These are phyloP conservation scores for Tyto alba DNA, from an alignment of 2,113 vertebrate genomes.

Conservation along the genomic window DNA sequence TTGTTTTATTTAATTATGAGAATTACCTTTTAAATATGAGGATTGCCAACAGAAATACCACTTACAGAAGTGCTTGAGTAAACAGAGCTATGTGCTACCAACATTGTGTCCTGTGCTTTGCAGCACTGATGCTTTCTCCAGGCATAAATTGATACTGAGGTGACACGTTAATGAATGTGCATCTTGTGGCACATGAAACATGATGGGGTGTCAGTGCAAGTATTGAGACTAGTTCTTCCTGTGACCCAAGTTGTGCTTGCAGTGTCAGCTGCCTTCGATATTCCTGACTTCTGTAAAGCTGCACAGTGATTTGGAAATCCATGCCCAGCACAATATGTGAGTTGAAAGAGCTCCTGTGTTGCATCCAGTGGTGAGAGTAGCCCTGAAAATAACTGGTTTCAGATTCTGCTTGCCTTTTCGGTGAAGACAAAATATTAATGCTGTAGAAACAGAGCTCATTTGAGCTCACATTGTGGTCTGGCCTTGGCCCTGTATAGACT, in stretches of 20 bases:
- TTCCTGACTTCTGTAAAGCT: not conserved
- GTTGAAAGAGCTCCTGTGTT: not conserved
- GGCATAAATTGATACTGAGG: not conserved
- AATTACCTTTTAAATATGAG: not conserved
- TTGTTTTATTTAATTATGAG: not conserved
- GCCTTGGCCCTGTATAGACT: accelerated
- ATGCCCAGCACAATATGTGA: not conserved
- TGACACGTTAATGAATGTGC: not conserved
- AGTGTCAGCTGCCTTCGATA: not conserved
- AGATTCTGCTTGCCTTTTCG: not conserved
- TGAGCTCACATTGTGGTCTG: not conserved
- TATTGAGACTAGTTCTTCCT: not conserved
- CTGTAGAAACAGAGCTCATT: not conserved
- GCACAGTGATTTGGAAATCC: not conserved
- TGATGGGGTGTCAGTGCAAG: not conserved
- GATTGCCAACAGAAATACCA: not conserved
- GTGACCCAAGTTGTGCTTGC: not conserved
- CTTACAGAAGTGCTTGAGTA: not conserved
- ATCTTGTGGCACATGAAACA: not conserved
- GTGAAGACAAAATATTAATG: not conserved
- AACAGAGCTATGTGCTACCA: not conserved
- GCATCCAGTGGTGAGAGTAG: not conserved
- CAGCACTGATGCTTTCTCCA: not conserved
- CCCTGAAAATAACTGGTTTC: not conserved
- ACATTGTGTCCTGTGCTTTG: not conserved